Base-by-base conservation (phyloP, 2,113 vertebrate genomes). In the Megaceryle torquata region DNA sequence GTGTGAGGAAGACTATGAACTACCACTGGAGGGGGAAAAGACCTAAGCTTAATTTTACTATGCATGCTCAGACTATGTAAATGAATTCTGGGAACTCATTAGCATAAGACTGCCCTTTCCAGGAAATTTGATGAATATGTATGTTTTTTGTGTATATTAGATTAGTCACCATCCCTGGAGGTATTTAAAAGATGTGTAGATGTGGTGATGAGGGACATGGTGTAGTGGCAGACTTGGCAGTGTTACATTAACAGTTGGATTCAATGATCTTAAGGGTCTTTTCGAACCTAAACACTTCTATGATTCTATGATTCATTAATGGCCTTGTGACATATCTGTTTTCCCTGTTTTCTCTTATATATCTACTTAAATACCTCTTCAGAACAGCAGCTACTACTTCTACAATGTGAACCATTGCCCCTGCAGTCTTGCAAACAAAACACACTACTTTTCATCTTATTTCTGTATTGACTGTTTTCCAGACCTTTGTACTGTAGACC, bases 381-480 rank as follows among this genome's bases (percentile, higher is more conserved):
- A 53, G 37, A 64, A 20, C 11, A 79, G n/a, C 28, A 89, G 3
- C 21, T 33, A 43, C 17, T 43, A 53, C n/a, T 57, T 48, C 33
- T 1, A 31, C 4, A 59, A 4, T 0, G 0, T 48, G 21, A 35
- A 44, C 28, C 37, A n/a, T n/a, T 89, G 39, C 10, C 15, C 6
- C 31, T 3, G 1, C 14, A 65, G 15, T 11, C 37, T 69, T 81
- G 64, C 15, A 57, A 68, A 43, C 0, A 56, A 70, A 64, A 25
- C 7, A 14, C 1, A 1, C 8, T 35, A 8, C 3, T 56, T 71
- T 74, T 81, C 6, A 31, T 35, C 3, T 1, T 53, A 43, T 71
- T 68, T 86, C 28, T 84, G 8, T 46, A 48, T 8, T 54, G 51
- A 22, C 18, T 26, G 8, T 35, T 85, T 75, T 65, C 33, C 57